These are phyloP conservation scores for Cochlearius cochlearius DNA, from an alignment of 2,113 vertebrate species.

Conservation along the genomic window DNA sequence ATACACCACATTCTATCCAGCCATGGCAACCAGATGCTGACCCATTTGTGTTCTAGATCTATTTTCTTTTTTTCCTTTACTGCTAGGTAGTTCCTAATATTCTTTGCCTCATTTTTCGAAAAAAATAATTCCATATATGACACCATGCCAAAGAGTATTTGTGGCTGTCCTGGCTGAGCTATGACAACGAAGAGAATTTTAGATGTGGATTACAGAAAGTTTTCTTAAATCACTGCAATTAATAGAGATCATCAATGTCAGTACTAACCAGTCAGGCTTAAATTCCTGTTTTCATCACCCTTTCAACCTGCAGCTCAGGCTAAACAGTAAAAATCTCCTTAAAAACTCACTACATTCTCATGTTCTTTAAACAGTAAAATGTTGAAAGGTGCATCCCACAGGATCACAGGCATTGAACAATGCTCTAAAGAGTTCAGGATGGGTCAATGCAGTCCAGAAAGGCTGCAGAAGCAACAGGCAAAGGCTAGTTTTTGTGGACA, in stretches of 20 bases:
- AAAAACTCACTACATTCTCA: not conserved
- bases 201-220: not conserved
- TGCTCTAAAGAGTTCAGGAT: not conserved
- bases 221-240: not conserved
- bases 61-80: not conserved
- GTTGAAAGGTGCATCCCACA: not conserved
- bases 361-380: not conserved
- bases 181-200: not conserved
- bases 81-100: not conserved
- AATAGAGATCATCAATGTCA: not conserved
- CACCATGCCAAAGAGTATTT: not conserved
- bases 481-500: not conserved
- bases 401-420: not conserved
- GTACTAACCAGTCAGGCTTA: not conserved
- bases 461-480: not conserved
- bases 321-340: not conserved
- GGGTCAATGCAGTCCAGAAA: not conserved
- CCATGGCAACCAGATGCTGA: not conserved
- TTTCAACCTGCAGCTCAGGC: not conserved
- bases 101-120: not conserved
- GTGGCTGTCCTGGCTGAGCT: not conserved
- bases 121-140: not conserved
- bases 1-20: not conserved
- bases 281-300: not conserved
- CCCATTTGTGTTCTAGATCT: not conserved